phyloP scores from a whole-genome alignment of 2,113 vertebrate species.

The Carettochelys insculpta region DNA sequence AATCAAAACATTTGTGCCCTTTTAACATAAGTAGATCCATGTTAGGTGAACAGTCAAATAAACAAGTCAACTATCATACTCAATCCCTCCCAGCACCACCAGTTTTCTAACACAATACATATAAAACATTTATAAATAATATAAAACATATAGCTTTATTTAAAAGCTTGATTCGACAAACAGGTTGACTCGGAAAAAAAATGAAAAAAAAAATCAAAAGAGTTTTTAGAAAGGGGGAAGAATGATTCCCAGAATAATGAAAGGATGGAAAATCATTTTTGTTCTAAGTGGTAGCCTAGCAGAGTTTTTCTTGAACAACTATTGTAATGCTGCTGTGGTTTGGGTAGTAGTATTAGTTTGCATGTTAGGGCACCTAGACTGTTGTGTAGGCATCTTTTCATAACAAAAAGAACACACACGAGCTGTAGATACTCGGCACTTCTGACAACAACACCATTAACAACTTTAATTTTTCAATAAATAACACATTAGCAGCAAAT shows the following conservation, averaged over 20 bases:
- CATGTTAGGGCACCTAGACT: not conserved
- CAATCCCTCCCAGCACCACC: not conserved
- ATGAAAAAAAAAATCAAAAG: not conserved
- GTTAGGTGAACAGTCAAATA: not conserved
- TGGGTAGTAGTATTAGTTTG: slow-evolving; percentile 32
- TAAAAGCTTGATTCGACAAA: not conserved
- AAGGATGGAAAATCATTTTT: not conserved
- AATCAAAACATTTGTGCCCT: slow-evolving; percentile 9
- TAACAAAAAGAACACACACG: slow-evolving; percentile 6
- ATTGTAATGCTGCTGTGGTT: slow-evolving; percentile 45
- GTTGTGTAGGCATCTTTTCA: slow-evolving; percentile 23
- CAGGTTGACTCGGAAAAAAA: no score
- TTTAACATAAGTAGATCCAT: slow-evolving; percentile 2
- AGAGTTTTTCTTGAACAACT: slow-evolving; percentile 18
- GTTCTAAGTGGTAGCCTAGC: not conserved
- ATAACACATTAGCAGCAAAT: not conserved
- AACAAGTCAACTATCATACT: not conserved
- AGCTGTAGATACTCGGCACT: slow-evolving; percentile 36
- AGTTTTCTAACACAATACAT: not conserved
- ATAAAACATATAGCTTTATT: not conserved
- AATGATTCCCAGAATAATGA: not conserved
- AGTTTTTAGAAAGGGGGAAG: not conserved
- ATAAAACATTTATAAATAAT: not conserved
- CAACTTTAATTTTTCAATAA: not conserved
- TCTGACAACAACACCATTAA: not conserved